Evolutionary conservation across 2,888 invertebrate species (phyloP).

Genomic region (Scaptomyza parva): DNA sequence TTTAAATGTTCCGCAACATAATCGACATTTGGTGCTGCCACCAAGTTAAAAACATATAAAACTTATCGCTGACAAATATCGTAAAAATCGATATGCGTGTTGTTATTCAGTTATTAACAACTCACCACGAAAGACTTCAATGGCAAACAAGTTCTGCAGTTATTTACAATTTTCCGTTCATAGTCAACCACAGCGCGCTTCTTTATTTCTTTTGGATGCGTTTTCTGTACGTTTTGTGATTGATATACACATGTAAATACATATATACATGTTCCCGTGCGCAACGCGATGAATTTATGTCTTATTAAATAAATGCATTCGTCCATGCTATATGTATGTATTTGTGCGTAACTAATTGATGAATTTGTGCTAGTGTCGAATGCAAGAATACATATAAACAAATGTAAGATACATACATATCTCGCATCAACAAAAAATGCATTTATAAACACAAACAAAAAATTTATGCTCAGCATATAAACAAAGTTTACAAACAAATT

Average conservation of each 20-base stretch:
- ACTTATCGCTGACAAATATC: slow-evolving; percentile 30
- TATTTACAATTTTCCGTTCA: slow-evolving; percentile 77
- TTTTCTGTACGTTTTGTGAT: slow-evolving; percentile 43
- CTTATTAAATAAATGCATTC: slow-evolving; percentile 22
- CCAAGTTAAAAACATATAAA: not conserved
- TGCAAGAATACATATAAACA: slow-evolving; percentile 46
- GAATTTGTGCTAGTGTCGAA: slow-evolving; percentile 39
- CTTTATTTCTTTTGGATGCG: slow-evolving; percentile 45
- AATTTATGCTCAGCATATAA: slow-evolving; percentile 27
- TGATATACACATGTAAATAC: slow-evolving; percentile 18
- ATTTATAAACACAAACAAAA: slow-evolving; percentile 9
- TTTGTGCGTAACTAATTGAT: slow-evolving; percentile 33
- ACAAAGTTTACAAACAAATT: slow-evolving; percentile 26
- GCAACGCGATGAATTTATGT: slow-evolving; percentile 17
- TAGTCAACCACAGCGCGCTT: slow-evolving; percentile 46
- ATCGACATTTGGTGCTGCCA: slow-evolving; percentile 33
- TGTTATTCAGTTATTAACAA: slow-evolving; percentile 44
- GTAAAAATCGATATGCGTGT: slow-evolving; percentile 41
- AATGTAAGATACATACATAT: slow-evolving; percentile 38
- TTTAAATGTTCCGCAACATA: slow-evolving; percentile 15
- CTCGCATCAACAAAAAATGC: slow-evolving; percentile 22
- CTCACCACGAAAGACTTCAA: slow-evolving; percentile 69
- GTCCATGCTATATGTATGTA: slow-evolving; percentile 12
- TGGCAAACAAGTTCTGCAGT: slow-evolving; percentile 75
- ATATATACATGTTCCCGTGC: not conserved